These are phyloP conservation scores for Catajapyx aquilonaris DNA, from an alignment of 1,140 invertebrate species.

Conservation along the genomic window DNA sequence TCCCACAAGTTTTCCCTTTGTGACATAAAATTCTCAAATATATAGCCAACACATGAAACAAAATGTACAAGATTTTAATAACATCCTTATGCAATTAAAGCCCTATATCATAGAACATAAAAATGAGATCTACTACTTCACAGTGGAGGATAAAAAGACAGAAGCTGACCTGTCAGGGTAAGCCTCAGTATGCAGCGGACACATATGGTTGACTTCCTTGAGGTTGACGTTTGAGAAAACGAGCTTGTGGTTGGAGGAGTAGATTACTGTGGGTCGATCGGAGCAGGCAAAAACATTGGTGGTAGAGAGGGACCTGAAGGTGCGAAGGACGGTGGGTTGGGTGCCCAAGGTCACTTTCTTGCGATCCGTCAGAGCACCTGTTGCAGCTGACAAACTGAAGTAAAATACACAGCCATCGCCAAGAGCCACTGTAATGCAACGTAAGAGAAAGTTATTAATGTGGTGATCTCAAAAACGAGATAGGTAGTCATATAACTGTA, in stretches of 20 bases:
- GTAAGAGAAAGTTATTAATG: too few relatives aligned
- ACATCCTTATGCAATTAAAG: too few relatives aligned
- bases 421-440: too few relatives aligned
- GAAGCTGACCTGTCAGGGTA: conserved; percentile 62
- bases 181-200: conserved; percentile 79
- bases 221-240: conserved; percentile 99
- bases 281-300: conserved; percentile 98
- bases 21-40: too few relatives aligned
- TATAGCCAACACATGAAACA: too few relatives aligned
- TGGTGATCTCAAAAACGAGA: too few relatives aligned
- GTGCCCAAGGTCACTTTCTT: conserved; percentile 91
- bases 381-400: conserved; percentile 56
- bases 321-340: conserved; percentile 81
- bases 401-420: conserved; percentile 98
- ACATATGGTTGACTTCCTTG: conserved; percentile 97
- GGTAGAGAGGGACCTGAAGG: conserved; percentile 76
- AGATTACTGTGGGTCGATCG: conserved; percentile 94
- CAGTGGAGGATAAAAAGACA: too few relatives aligned
- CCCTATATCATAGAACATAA: too few relatives aligned
- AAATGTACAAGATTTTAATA: too few relatives aligned
- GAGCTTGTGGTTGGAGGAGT: conserved; percentile 95
- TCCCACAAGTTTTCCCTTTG: too few relatives aligned
- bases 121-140: too few relatives aligned
- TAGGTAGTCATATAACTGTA: too few relatives aligned
- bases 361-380: conserved; percentile 50